phyloP scores from a whole-genome alignment of 2,888 invertebrate genomes.

The Anarsia innoxiella region DNA sequence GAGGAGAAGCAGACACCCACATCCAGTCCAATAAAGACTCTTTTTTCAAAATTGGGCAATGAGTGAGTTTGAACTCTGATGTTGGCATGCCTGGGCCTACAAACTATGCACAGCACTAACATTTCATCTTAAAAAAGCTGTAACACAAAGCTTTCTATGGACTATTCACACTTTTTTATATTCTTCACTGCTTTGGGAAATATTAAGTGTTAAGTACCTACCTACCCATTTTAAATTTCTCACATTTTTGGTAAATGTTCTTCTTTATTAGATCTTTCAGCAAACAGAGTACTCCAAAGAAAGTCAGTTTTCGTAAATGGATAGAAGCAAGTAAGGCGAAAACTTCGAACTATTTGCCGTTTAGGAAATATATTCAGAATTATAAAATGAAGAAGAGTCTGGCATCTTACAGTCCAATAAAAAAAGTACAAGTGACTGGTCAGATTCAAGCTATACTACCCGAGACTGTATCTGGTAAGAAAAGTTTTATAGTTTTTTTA shows the following conservation, averaged over 20 bases:
- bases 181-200: too few relatives aligned
- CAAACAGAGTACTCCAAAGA: conserved; percentile 65
- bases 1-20: conserved; percentile 54
- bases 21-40: conserved; percentile 63
- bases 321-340: conserved; percentile 63
- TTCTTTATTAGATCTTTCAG: conserved; percentile 43
- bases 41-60: conserved; percentile 64
- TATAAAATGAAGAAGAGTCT: conserved; percentile 58
- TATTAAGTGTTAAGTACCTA: not conserved
- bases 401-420: conserved; percentile 54
- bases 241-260: too few relatives aligned
- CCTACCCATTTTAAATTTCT: not conserved
- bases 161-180: not conserved
- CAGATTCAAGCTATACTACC: conserved; percentile 50
- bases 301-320: conserved; percentile 61
- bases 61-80: conserved; percentile 60
- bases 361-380: conserved; percentile 66
- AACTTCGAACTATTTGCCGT: conserved; percentile 79
- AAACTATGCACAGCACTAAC: conserved; percentile 25
- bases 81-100: conserved; percentile 53
- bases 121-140: conserved; percentile 12
- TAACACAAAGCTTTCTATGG: not conserved
- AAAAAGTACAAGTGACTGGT: conserved; percentile 50
- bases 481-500: too few relatives aligned
- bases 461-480: conserved; percentile 55